Evolutionary conservation across 2,113 vertebrate genomes (phyloP), one percentile per base, ranked within the genome.

Genomic region (Istiophorus platypterus): DNA sequence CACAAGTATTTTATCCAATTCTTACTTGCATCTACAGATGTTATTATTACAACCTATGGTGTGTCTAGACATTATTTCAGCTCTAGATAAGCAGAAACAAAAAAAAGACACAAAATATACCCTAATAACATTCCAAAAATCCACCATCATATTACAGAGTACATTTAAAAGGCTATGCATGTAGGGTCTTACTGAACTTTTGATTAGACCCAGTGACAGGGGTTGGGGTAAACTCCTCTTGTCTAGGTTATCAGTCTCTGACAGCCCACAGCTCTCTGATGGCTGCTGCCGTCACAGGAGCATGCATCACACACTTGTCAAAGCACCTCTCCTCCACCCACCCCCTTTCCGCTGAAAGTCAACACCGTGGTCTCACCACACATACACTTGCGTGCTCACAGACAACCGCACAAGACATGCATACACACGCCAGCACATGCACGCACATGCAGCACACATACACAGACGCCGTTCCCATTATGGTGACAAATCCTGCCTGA

Each of bases 401-500:
- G 72, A 77, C 86, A 76, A 81, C 64, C 85, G 82, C 78, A 47
- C 73, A 82, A 84, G 81, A 75, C 65, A 24, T 47, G 76, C 71
- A 29, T 45, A 31, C 87, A 80, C 78, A 51, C 74, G 10, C n/a
- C n/a, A 56, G 78, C 82, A 75, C 86, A 69, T 8, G 58, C 69
- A 7, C 65, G 61, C 79, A 63, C 85, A 73, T 42, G 42, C 76
- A 34, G 29, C 5, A 63, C 82, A 82, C 85, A 70, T 67, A 76
- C 56, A 80, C 78, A 80, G 80, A 88, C 86, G 80, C 61, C 74
- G 52, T 90, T 89, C 85, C 86, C 88, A 86, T 93, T 87, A 87
- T 90, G 88, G 91, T 93, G 92, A 93, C 92, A 92, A 92, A 93
- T 92, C 85, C 90, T 91, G 91, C 88, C 89, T 87, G 90, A 92